These are phyloP conservation scores for Bombus confusus DNA, from an alignment of 1,140 invertebrate genomes.

Conservation along the genomic window DNA sequence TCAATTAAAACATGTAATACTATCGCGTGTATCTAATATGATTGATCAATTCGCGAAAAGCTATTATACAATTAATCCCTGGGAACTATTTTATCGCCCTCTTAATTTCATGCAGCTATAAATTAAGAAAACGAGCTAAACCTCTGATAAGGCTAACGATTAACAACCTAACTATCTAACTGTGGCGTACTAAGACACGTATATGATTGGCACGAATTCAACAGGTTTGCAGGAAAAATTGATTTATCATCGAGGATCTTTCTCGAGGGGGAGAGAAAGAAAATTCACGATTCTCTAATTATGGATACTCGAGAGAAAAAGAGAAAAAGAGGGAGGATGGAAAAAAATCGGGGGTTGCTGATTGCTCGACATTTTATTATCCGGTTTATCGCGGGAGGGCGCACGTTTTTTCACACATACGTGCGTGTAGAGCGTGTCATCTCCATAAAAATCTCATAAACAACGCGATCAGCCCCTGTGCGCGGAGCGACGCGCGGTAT, in stretches of 20 bases:
- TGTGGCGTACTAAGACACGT: no score
- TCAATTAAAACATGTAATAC: background rate
- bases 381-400: conserved; percentile 60
- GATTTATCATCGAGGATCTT: conserved; percentile 4
- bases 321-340: background rate
- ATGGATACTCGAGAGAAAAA: conserved; percentile 15
- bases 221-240: conserved; percentile 32
- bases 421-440: conserved; percentile 57
- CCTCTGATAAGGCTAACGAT: background rate
- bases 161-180: background rate
- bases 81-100: background rate
- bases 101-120: background rate
- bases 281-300: conserved; percentile 23
- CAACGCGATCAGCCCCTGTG: conserved; percentile 66
- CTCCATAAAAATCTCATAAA: conserved; percentile 77
- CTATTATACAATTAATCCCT: background rate
- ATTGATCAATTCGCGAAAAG: background rate
- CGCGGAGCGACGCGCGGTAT: conserved; percentile 23
- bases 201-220: background rate
- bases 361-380: conserved; percentile 64
- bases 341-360: conserved; percentile 44
- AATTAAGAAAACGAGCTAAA: background rate
- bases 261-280: background rate
- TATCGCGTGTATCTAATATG: background rate
- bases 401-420: conserved; percentile 44